Evolutionary conservation across 1,140 invertebrate species (phyloP), one percentile per base, ranked within the genome.

Genomic region (Platyscapa corneri): DNA sequence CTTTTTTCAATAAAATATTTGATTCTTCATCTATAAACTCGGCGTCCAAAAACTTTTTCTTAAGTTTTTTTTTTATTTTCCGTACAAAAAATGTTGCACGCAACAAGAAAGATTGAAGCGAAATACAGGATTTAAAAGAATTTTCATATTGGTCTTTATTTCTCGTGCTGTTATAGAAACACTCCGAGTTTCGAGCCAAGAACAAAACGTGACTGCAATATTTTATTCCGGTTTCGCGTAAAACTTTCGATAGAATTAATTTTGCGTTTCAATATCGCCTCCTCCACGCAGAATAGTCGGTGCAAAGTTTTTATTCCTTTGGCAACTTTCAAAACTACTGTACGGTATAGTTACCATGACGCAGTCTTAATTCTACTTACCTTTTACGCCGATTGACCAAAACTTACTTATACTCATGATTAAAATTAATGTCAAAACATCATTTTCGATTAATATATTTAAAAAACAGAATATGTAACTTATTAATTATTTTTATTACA

Each of bases 241-340:
- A 83, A 77, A 83, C 56, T 83, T 83, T 75, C 72, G 72, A 83
- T 83, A 64, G 49, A 83, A 83, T 83, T 83, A 75, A 60, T 75
- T 37, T 75, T 76, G 70, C 53, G 46, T 49, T 16, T 75, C 72
- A 72, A 82, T 67, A n/a, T 80, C 65, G 42, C 18, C 30, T 16
- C n/a, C n/a, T n/a, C 20, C 70, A 83, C 72, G 75, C 39, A 70
- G 14, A 70, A 49, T 72, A 67, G 37, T 67, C 64, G 64, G 65
- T 37, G 14, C 79, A 34, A n/a, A n/a, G n/a, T n/a, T n/a, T n/a
- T n/a, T n/a, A 53, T 70, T 82, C 64, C 79, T 72, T 49, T 53
- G 65, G 42, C 46, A 72, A 82, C 42, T 82, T 82, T 74, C 67
- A 37, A 56, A 74, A 46, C 32, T 53, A 76, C 74, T 76, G n/a